Conservation (phyloP, 2,797 vertebrate species). For the Erpetoichthys calabaricus region DNA sequence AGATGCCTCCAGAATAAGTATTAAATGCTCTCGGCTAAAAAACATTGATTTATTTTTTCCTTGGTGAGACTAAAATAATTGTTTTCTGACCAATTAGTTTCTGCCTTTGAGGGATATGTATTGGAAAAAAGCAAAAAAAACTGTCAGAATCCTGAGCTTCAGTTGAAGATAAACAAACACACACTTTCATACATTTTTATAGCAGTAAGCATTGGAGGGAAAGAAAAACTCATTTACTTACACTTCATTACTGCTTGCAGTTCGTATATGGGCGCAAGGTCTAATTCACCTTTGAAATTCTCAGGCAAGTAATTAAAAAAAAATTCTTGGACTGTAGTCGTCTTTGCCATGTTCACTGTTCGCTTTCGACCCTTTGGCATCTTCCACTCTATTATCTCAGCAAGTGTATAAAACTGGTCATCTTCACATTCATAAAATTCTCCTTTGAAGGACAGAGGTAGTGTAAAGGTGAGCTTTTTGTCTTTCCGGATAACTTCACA, state of each 20-base stretch:
- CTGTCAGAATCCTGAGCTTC: too few species aligned
- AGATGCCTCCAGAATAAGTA: too few species aligned
- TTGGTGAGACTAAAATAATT: too few species aligned
- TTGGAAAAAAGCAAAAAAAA: too few species aligned
- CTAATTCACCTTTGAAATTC: slow-evolving; percentile 41
- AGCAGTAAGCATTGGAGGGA: too few species aligned
- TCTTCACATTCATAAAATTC: slow-evolving; percentile 62
- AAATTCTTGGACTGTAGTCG: slow-evolving; percentile 27
- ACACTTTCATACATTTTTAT: too few species aligned
- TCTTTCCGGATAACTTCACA: slow-evolving; percentile 40
- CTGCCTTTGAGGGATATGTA: too few species aligned
- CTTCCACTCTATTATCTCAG: slow-evolving; percentile 64
- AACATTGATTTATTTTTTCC: too few species aligned
- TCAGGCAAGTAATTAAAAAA: slow-evolving; percentile 33
- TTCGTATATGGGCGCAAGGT: slow-evolving; percentile 59
- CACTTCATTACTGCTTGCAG: slow-evolving; percentile 60
- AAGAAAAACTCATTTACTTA: slow-evolving; percentile 39
- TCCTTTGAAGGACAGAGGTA: slow-evolving; percentile 51
- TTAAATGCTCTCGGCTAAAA: too few species aligned
- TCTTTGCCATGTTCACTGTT: slow-evolving; percentile 41
- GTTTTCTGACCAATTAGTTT: too few species aligned
- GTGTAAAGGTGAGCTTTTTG: slow-evolving; percentile 31
- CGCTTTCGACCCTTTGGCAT: slow-evolving; percentile 51
- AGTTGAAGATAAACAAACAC: too few species aligned
- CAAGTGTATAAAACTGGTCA: slow-evolving; percentile 59